Base-by-base conservation (phyloP, 2,888 invertebrate species). In the Augiades crinisus region DNA sequence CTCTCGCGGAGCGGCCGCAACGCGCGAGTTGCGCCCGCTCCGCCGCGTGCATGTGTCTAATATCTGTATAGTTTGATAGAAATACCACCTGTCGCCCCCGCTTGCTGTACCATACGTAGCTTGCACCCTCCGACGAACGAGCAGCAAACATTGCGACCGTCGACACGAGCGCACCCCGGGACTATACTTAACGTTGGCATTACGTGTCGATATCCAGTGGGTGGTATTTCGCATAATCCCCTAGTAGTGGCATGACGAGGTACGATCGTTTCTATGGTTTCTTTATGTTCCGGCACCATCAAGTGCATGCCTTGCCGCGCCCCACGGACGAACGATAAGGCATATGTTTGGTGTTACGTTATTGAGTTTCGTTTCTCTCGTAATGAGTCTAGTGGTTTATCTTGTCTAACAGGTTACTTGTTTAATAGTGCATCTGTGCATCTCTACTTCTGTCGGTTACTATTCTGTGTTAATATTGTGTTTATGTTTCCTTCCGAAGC, bases 391-490 rank as follows among this genome's bases (percentile, higher is more conserved):
- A 72, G 71, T 72, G 67, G 67, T 69, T 63, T 30, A 61, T 63
- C 63, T 47, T 75, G 67, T 76, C 68, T 78, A 72, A 73, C 81
- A 77, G 80, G 74, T 77, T 71, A 65, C 64, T 62, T 68, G 61
- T 72, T 64, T 63, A 63, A 70, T 82, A 81, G 81, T 86, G 86
- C 85, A 81, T 82, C 81, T 76, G 81, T 86, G 86, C 85, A 81
- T 82, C 81, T 76, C 47, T 72, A 50, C 50, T 69, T 72, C 70
- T 81, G 72, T 81, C 78, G 76, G 77, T 76, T 73, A 73, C 66
- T 74, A 72, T 70, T 67, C 68, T 74, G 53, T 47, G 34, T 53
- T 47, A 41, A 46, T 53, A 53, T 38, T 80, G 78, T 81, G 72
- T 72, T 60, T 30, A 30, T 60, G 64, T 64, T 61, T 57, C 59